These are phyloP conservation scores for Artibeus lituratus DNA, from an alignment of 2,797 vertebrate genomes.

Conservation along the genomic window DNA sequence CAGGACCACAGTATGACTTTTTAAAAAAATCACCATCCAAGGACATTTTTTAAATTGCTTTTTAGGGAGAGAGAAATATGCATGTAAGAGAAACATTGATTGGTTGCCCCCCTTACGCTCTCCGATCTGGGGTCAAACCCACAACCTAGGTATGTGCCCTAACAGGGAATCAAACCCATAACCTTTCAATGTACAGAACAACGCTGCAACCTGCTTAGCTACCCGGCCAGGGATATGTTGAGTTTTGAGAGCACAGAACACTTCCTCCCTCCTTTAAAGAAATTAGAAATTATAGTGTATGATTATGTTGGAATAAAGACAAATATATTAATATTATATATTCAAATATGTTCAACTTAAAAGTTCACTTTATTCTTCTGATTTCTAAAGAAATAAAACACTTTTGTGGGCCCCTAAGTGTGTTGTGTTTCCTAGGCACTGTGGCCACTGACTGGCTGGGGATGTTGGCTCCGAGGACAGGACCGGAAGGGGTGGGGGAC, in stretches of 20 bases:
- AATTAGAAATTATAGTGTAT: background rate
- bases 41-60: background rate
- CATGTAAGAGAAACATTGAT: background rate
- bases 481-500: fast-evolving
- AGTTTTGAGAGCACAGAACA: background rate
- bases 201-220: background rate
- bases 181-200: background rate
- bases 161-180: background rate
- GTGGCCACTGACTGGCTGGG: no score
- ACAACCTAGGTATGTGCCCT: background rate
- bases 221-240: no score
- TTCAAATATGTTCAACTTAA: background rate
- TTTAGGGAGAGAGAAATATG: background rate
- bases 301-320: background rate
- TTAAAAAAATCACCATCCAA: background rate
- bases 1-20: background rate
- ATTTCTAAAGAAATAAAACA: background rate
- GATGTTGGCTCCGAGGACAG: background rate
- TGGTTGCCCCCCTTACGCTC: background rate
- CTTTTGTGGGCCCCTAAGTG: background rate
- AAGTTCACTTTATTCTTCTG: background rate
- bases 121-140: background rate
- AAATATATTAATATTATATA: background rate
- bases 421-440: background rate
- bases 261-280: background rate